These are phyloP conservation scores for Callipepla californica DNA, from an alignment of 2,113 vertebrate genomes.

Conservation along the genomic window DNA sequence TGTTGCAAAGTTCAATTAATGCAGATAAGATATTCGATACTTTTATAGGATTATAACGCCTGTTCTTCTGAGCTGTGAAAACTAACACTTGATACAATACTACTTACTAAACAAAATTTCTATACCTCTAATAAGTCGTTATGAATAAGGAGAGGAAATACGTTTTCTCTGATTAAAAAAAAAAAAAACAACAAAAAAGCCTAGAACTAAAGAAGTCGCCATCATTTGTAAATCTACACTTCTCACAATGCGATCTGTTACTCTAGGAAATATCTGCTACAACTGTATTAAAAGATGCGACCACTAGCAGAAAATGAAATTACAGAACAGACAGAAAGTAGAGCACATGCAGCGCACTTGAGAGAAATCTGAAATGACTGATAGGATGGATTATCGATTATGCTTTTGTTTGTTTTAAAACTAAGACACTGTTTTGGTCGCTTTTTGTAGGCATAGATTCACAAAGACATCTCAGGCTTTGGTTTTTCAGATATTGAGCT, in stretches of 20 bases:
- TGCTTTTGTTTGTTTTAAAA: not conserved
- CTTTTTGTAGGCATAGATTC: not conserved
- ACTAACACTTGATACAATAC: not conserved
- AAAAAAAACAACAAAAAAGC: not conserved
- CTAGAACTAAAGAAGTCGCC: not conserved
- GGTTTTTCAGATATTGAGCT: not conserved
- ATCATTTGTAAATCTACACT: not conserved
- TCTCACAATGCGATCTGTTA: not conserved
- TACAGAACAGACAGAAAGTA: not conserved
- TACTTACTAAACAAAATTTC: not conserved
- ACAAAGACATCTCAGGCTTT: not conserved
- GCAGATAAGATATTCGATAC: not conserved
- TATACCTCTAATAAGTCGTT: not conserved
- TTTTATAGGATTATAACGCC: not conserved
- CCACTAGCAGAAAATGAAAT: not conserved
- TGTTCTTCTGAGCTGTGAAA: not conserved
- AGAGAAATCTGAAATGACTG: not conserved
- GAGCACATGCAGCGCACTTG: fast-evolving
- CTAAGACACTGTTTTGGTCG: not conserved
- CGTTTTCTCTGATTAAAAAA: not conserved
- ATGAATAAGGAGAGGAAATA: not conserved
- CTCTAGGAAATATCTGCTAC: not conserved
- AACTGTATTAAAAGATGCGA: not conserved
- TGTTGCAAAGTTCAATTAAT: not conserved
- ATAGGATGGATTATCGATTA: not conserved